Base-by-base conservation (phyloP, 2,797 vertebrate species). In the Eospalax fontanierii region DNA sequence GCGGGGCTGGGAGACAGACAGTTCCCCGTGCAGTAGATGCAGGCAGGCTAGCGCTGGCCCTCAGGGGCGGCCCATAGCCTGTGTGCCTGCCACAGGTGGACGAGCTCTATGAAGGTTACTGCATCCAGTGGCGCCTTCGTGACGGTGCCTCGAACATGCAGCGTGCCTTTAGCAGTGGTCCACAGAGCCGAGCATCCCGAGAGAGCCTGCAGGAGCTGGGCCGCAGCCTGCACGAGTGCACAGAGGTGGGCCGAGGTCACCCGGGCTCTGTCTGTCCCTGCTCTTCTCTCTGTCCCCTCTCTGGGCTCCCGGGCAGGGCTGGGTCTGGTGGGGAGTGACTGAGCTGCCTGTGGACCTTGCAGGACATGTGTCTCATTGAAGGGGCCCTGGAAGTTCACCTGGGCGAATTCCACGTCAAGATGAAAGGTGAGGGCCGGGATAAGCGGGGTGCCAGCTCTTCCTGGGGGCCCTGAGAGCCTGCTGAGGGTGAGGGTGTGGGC, bases 311-410 rank as follows among this genome's bases (percentile, higher is more conserved):
- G n/a, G 28, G 71, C 50, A 11, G 50, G 46, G 59, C 3, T 75
- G 40, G 22, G 57, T 33, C 11, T 54, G 43, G 9, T 10, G 0
- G 14, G 50, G 50, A n/a, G 68, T 2, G 12, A 30, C 70, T 87
- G 89, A 96, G 79, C 79, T 18, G 4, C 65, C 14, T 6, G 3
- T 40, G 88, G 73, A 2, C 82, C 96, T 97, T 98, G 54, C 95
- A 99, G 99, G 99, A 99, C 97, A 99, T 99, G 99, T 99, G 99
- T 82, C 97, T 98, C 12, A 99, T 99, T 96, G 99, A 99, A 95
- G 99, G 98, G 63, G 99, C 99, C 0, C 89, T 99, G 94, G 99
- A 99, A 94, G 99, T 99, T 70, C 99, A 99, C 94, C 96, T 99
- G 88, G 99, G 99, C 81, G 99, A 99, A 97, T 99, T 99, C n/a